Evolutionary conservation across 2,113 vertebrate species (phyloP).

Genomic region (Camarhynchus parvulus): DNA sequence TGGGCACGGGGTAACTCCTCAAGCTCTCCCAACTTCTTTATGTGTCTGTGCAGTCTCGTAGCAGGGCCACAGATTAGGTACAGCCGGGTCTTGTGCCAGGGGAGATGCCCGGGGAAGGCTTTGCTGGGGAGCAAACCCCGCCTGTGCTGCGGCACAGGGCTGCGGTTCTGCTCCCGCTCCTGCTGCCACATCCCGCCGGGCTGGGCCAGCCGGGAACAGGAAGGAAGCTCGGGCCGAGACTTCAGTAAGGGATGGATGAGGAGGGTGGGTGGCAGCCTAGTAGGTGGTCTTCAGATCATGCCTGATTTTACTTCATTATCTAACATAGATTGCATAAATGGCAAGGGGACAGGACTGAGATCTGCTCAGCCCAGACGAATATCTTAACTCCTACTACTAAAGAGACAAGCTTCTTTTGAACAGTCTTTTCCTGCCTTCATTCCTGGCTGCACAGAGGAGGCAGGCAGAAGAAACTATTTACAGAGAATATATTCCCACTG

Average conservation of each 20-base stretch:
- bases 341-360: not conserved
- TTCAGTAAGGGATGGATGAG: not conserved
- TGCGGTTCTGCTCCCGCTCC: accelerated
- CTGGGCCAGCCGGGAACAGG: not conserved
- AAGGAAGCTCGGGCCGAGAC: not conserved
- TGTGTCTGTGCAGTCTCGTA: not conserved
- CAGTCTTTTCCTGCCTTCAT: not conserved
- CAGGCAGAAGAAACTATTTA: conserved; percentile 44
- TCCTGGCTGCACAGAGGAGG: conserved; percentile 11
- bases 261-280: not conserved
- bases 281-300: conserved; percentile 8
- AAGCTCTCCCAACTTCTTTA: not conserved
- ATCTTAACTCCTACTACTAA: not conserved
- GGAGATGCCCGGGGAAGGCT: not conserved
- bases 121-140: not conserved
- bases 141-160: accelerated
- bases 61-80: not conserved
- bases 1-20: accelerated
- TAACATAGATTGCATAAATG: not conserved
- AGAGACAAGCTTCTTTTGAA: not conserved
- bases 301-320: conserved; percentile 27
- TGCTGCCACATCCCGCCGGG: not conserved
- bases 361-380: not conserved
- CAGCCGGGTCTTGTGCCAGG: not conserved
- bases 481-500: not conserved